phyloP scores from a whole-genome alignment of 2,797 vertebrate species.

The Anguilla marmorata region DNA sequence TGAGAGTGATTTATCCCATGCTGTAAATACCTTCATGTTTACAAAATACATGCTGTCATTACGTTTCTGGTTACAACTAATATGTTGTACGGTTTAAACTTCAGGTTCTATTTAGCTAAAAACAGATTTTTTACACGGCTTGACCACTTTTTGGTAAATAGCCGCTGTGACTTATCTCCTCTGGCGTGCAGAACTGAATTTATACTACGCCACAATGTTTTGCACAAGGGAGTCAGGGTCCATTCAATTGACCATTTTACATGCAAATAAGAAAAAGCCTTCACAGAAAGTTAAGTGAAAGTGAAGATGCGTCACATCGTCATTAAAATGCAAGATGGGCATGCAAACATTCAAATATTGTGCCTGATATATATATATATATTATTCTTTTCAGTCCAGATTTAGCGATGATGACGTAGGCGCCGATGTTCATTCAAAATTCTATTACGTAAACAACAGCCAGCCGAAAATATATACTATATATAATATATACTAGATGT shows the following conservation, averaged over 20 bases:
- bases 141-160: neutral
- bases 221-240: neutral
- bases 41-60: neutral
- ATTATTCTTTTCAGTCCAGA: neutral
- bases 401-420: neutral
- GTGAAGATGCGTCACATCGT: no score
- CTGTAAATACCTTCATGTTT: neutral
- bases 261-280: no score
- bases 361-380: no score
- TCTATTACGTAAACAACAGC: no score
- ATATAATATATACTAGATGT: neutral
- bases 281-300: no score
- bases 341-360: no score
- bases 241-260: no score
- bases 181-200: neutral
- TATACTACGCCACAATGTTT: neutral
- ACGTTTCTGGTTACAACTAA: neutral
- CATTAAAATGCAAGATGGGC: no score
- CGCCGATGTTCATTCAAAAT: neutral
- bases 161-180: neutral
- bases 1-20: neutral
- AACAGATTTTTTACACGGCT: no score
- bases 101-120: no score
- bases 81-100: neutral
- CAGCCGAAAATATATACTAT: neutral